Base-by-base conservation (phyloP, 2,797 vertebrate genomes). In the Pangasius macronema region DNA sequence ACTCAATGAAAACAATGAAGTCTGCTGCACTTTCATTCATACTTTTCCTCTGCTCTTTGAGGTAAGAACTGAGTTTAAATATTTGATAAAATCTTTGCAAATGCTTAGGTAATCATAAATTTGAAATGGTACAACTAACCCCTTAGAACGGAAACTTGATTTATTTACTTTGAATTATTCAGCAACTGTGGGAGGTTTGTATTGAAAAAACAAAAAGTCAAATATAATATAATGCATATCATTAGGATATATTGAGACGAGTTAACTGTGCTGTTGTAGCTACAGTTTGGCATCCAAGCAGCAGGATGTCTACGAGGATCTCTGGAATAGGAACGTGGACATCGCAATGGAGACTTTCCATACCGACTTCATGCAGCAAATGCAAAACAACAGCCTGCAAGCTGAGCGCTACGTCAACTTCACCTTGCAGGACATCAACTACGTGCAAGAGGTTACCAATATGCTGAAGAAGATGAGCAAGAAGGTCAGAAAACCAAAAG, bases 401-500 rank as follows among this genome's bases (percentile, higher is more conserved):
- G 89, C 85, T 1, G 89, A 91, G 16, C 88, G 85, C 57, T 90
- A 89, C 33, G 8, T 89, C 14, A 87, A 67, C 76, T 92, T 92
- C 61, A 91, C 87, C 79, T 67, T 91, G 9, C 90, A 92, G 51
- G 88, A 92, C 83, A 88, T 88, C 59, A 81, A 84, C 84, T 91
- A 91, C 18, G 1, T 92, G 5, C 79, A 73, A 16, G 70, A 84
- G 46, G 86, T 92, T 20, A 92, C 84, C 14, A 14, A 80, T 27
- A 90, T 91, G 89, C 81, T 92, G 33, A 67, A 85, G 63, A 63
- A 11, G 5, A 53, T 92, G 84, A 89, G 80, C 24, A 24, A 11
- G 5, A 84, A 73, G 42, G 61, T 63, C 16, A 51, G 9, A 16
- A 46, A 65, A 9, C 79, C 85, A 46, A 0, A 53, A 3, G 87